A percentile compares a stretch with the other conserved stretches of the same genome.
Conservation (phyloP, 2,113 vertebrate genomes). For the Tyrannus savana region DNA sequence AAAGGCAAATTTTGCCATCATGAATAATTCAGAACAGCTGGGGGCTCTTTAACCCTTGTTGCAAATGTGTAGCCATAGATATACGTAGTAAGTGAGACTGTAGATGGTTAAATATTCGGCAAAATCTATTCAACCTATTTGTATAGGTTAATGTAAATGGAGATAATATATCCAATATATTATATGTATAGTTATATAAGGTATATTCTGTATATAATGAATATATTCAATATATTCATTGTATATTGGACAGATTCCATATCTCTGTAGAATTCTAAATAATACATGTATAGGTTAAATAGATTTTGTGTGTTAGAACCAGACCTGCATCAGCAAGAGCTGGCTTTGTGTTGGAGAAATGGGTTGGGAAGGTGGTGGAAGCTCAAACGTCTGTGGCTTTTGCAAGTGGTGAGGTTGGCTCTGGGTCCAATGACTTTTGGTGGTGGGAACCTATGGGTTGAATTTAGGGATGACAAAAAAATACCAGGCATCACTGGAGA, state of each 20-base stretch:
- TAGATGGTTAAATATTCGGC: not conserved
- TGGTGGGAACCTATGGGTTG: not conserved
- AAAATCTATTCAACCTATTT: not conserved
- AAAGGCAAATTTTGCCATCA: not conserved
- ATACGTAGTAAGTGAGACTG: fast-evolving
- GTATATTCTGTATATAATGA: not conserved
- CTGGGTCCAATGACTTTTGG: not conserved
- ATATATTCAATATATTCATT: not conserved
- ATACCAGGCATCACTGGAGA: fast-evolving
- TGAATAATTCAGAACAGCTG: fast-evolving
- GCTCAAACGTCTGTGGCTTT: not conserved
- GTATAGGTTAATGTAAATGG: not conserved
- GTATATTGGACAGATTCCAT: not conserved
- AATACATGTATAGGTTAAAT: not conserved
- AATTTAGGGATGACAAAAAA: not conserved
- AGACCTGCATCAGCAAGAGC: not conserved
- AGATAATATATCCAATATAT: not conserved
- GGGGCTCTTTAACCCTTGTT: fast-evolving
- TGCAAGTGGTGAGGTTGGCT: not conserved
- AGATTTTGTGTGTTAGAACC: not conserved
- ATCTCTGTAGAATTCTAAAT: not conserved
- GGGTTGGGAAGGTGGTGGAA: not conserved
- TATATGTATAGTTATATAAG: not conserved
- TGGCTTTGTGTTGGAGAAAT: not conserved
- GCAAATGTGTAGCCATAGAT: not conserved